Base-by-base conservation (phyloP, 2,113 vertebrate species). In the Paraplagusia blochii region DNA sequence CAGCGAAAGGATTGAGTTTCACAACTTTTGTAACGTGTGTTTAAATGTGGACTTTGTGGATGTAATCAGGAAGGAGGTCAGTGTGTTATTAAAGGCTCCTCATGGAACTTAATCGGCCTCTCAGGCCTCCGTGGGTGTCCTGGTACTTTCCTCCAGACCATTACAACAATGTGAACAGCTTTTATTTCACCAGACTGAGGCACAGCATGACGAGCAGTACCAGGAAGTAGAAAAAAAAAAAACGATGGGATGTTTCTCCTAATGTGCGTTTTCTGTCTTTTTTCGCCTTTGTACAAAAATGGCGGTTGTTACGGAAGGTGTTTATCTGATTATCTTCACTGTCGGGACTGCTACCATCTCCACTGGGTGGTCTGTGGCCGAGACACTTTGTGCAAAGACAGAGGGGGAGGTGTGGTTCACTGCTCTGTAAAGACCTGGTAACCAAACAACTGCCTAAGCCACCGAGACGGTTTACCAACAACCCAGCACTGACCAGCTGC, bases 401-500 rank as follows among this genome's bases (percentile, higher is more conserved):
- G 17, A 2, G 42, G 59, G 53, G 49, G 13, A 29, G 18, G 62
- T 64, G 70, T 68, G 66, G 66, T 72, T 48, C 66, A 49, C 44
- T 33, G 43, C n/a, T 53, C 44, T 38, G 16, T 47, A 44, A 49
- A 59, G 53, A 46, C 15, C 17, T 14, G 22, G 17, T 52, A n/a
- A 29, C 50, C 34, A 54, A 38, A 38, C 11, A 38, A 38, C 36
- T 2, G 36, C 36, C 6, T 4, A 29, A 29, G 22, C 22, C 22
- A 29, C 22, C 6, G 22, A 29, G 22, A 29, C n/a, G n/a, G n/a
- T n/a, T n/a, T n/a, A n/a, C n/a, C n/a, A n/a, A n/a, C 11, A 13
- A 33, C 39, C 8, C 45, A 53, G 45, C 15, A 81, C 85, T 66
- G 48, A 97, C 95, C 94, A 98, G 90, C 86, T 97, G 94, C 62